Percentiles rank a stretch among this genome's conserved stretches.
Evolutionary conservation across 2,113 vertebrate genomes (phyloP).

Genomic region (Chaenogobius annularis): DNA sequence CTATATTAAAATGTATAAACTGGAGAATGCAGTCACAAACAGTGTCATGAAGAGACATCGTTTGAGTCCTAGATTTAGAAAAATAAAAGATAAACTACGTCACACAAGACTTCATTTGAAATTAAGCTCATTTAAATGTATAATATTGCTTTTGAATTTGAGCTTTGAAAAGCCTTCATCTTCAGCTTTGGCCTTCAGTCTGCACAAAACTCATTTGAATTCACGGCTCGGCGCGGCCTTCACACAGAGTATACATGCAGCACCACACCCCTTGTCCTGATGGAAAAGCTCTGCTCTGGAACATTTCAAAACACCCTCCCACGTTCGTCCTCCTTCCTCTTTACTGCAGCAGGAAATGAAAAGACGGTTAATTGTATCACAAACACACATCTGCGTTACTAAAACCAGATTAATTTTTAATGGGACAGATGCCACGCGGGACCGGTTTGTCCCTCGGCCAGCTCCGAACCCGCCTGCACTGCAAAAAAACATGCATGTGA

Average conservation of each 20-base stretch:
- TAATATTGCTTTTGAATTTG: neutral
- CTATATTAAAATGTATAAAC: too few relatives aligned
- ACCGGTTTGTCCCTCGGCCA: constrained; percentile 29
- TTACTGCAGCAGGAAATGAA: constrained; percentile 47
- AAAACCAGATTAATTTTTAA: constrained; percentile 51
- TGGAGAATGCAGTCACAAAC: too few relatives aligned
- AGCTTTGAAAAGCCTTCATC: neutral
- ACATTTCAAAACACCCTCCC: constrained; percentile 6
- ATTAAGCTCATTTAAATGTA: neutral
- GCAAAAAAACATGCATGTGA: too few relatives aligned
- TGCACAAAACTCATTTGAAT: constrained; percentile 5
- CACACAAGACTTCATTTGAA: neutral
- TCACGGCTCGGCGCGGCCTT: neutral
- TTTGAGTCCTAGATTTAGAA: neutral
- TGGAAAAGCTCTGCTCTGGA: neutral
- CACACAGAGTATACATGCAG: neutral
- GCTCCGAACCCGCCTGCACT: neutral
- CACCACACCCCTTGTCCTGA: constrained; percentile 2
- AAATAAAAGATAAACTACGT: neutral
- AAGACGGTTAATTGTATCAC: constrained; percentile 57
- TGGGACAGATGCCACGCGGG: constrained; percentile 48
- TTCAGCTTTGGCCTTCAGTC: neutral
- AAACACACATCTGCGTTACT: constrained; percentile 57
- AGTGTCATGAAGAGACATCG: neutral
- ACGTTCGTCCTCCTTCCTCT: constrained; percentile 35